Evolutionary conservation across 2,797 vertebrate genomes (phyloP).

Genomic region (Halcyon chelicuti): DNA sequence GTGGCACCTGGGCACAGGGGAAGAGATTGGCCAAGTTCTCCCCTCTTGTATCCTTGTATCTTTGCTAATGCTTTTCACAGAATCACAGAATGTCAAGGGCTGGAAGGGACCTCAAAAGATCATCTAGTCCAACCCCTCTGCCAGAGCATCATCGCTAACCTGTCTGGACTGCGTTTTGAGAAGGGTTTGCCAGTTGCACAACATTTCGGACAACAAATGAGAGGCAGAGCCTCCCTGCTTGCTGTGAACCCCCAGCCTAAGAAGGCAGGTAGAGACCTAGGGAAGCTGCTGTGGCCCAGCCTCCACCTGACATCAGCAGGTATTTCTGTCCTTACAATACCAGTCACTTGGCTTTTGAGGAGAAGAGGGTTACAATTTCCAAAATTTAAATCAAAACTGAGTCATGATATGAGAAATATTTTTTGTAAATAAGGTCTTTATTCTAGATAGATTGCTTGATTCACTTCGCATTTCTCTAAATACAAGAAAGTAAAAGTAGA

Average conservation of each 20-base stretch:
- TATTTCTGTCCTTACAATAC: neutral
- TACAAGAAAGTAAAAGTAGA: neutral
- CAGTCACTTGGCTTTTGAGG: neutral
- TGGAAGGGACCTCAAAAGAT: too few relatives aligned
- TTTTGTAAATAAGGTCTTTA: neutral
- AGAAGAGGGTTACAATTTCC: neutral
- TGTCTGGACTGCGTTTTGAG: neutral
- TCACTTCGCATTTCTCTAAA: neutral
- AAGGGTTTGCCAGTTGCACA: neutral
- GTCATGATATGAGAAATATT: neutral
- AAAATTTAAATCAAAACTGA: neutral
- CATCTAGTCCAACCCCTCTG: too few relatives aligned
- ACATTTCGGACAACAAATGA: neutral
- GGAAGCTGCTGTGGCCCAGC: neutral
- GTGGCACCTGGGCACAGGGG: fast-evolving
- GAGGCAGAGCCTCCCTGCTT: neutral
- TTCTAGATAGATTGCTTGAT: neutral
- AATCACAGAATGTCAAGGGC: too few relatives aligned
- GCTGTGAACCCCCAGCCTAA: neutral
- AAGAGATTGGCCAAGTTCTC: neutral
- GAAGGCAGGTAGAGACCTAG: neutral
- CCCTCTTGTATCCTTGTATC: neutral
- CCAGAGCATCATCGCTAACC: neutral
- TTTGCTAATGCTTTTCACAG: neutral
- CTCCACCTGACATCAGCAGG: too few relatives aligned